A percentile compares a stretch with the other conserved stretches of the same genome.
Conservation (phyloP, 1,140 invertebrate genomes). For the Ostrea denselamellosa region DNA sequence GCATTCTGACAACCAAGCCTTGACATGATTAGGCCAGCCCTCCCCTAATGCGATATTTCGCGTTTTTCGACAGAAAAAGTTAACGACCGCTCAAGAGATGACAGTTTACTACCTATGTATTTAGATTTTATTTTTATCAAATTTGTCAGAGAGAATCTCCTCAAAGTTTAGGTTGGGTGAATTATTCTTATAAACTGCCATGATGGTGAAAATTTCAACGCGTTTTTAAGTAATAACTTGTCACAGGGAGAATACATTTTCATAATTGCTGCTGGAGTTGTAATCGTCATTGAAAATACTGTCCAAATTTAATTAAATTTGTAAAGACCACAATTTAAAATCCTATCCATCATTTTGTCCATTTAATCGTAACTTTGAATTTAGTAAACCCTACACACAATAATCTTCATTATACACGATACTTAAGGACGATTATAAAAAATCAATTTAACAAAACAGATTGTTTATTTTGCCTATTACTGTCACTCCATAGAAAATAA, state of each 20-base stretch:
- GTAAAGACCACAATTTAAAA: background rate
- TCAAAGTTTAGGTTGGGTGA: background rate
- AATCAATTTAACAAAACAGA: background rate
- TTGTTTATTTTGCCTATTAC: background rate
- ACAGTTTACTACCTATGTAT: constrained; percentile 14
- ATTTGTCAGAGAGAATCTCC: background rate
- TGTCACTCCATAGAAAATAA: background rate
- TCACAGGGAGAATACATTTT: background rate
- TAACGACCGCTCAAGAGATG: background rate
- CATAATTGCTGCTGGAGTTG: constrained; percentile 1
- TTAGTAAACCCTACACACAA: background rate
- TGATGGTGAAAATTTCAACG: background rate
- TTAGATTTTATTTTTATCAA: constrained; percentile 18
- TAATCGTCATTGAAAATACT: background rate
- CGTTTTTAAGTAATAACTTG: background rate
- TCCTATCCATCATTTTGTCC: background rate
- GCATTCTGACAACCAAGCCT: background rate
- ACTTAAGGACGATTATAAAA: background rate
- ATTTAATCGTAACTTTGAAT: background rate
- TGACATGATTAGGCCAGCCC: background rate
- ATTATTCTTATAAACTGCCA: constrained; percentile 10
- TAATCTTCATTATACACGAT: background rate
- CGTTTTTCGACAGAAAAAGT: background rate
- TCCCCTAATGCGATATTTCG: background rate
- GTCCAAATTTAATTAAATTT: background rate